These are phyloP conservation scores for Lepidothrix coronata DNA, from an alignment of 2,113 vertebrate species.

Conservation along the genomic window DNA sequence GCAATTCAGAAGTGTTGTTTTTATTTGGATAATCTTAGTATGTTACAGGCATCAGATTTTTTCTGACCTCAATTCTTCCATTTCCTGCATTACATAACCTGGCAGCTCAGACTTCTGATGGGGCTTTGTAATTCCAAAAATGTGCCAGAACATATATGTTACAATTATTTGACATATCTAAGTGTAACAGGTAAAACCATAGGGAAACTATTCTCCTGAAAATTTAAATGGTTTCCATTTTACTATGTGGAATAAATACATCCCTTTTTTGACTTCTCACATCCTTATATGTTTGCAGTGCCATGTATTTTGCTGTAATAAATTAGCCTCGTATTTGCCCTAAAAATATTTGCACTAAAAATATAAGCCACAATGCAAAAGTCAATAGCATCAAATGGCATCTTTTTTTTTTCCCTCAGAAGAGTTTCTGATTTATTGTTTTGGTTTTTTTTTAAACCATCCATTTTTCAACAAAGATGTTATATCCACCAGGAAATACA, in stretches of 20 bases:
- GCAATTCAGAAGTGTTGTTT: neutral
- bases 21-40: neutral
- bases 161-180: neutral
- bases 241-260: neutral
- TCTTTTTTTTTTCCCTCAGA: neutral
- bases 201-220: neutral
- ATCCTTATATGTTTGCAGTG: neutral
- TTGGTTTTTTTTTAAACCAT: neutral
- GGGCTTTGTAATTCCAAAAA: neutral
- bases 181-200: neutral
- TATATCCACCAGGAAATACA: neutral
- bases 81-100: neutral
- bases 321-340: neutral
- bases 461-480: neutral
- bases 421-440: neutral
- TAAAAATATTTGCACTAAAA: constrained; percentile 27
- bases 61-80: neutral
- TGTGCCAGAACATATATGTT: neutral
- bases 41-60: neutral
- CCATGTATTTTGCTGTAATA: neutral
- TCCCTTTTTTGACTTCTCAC: neutral
- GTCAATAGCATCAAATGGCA: neutral
- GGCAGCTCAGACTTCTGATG: neutral
- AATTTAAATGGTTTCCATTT: neutral
- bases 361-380: neutral